Conservation (phyloP, 2,888 invertebrate genomes). For the Autographa pulchrina region DNA sequence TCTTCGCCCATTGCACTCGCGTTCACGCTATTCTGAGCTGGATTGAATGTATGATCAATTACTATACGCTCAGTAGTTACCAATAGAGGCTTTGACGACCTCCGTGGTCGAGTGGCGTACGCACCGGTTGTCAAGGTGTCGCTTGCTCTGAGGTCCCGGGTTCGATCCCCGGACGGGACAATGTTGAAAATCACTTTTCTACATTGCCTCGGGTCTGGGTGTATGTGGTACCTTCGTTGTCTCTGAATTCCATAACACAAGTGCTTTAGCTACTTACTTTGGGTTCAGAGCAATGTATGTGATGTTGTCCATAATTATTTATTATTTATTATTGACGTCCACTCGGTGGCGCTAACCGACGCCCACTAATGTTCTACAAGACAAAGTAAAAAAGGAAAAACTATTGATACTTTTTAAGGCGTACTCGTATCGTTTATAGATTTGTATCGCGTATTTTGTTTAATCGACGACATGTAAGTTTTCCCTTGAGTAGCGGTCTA, state of each 20-base stretch:
- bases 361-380: constrained; percentile 15
- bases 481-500: too few relatives aligned
- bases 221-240: too few relatives aligned
- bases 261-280: too few relatives aligned
- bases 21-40: constrained; percentile 16
- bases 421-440: not conserved
- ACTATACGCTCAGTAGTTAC: constrained; percentile 23
- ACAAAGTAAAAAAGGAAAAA: not conserved
- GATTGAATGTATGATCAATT: constrained; percentile 45
- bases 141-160: too few relatives aligned
- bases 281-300: too few relatives aligned
- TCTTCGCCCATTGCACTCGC: constrained; percentile 12
- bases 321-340: constrained; percentile 21
- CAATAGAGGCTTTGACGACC: constrained; percentile 21
- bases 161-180: too few relatives aligned
- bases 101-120: too few relatives aligned
- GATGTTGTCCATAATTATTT: too few relatives aligned
- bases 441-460: constrained; percentile 6
- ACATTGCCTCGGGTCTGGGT: too few relatives aligned
- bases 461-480: constrained; percentile 7
- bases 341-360: constrained; percentile 12
- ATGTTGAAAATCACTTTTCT: too few relatives aligned
- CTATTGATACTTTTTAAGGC: not conserved
- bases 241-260: too few relatives aligned
- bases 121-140: too few relatives aligned